Evolutionary conservation across 2,113 vertebrate genomes (phyloP).

Genomic region (Noctilio leporinus): DNA sequence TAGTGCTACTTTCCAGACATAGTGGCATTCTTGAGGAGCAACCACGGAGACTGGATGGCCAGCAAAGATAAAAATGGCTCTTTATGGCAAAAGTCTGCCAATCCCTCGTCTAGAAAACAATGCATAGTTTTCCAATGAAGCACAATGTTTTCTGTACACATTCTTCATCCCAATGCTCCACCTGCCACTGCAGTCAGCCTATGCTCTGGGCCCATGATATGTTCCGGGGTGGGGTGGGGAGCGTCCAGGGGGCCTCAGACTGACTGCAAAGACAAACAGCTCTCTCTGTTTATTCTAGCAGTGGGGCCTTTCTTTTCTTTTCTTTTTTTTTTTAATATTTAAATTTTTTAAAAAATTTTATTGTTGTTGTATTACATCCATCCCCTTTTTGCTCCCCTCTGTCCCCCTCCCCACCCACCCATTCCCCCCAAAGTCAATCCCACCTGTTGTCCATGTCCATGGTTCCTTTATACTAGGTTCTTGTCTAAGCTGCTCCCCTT

Average conservation of each 20-base stretch:
- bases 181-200: neutral
- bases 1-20: neutral
- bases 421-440: too few relatives aligned
- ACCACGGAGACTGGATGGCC: neutral
- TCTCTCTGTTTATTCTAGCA: neutral
- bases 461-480: too few relatives aligned
- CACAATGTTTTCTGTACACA: neutral
- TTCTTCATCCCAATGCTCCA: neutral
- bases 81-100: neutral
- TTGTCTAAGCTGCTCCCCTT: too few relatives aligned
- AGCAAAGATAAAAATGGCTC: neutral
- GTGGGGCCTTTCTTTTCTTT: too few relatives aligned
- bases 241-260: neutral
- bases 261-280: neutral
- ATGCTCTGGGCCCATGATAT: neutral
- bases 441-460: too few relatives aligned
- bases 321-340: too few relatives aligned
- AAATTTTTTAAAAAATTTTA: too few relatives aligned
- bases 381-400: too few relatives aligned
- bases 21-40: neutral
- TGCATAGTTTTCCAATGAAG: neutral
- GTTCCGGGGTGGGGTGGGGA: neutral
- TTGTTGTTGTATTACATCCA: too few relatives aligned
- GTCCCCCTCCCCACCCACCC: too few relatives aligned
- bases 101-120: neutral